phyloP scores from a whole-genome alignment of 2,888 invertebrate species.

The Xanthorhoe spadicearia region DNA sequence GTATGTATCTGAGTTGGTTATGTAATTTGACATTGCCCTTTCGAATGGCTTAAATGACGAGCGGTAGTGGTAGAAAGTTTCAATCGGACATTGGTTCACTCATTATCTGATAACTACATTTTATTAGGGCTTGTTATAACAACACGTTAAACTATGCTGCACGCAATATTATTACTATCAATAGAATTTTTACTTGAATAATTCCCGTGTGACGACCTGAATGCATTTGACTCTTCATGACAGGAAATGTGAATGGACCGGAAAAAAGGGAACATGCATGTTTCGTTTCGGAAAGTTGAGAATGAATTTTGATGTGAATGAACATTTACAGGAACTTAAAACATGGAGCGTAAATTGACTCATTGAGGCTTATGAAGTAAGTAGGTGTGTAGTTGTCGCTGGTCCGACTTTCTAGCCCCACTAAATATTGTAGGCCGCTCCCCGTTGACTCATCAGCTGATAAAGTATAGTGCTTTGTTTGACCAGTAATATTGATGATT shows the following conservation, averaged over 20 bases:
- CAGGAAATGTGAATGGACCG: too few species aligned
- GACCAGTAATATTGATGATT: constrained; percentile 32
- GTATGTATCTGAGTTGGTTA: constrained; percentile 43
- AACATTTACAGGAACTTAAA: background rate
- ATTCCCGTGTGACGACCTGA: too few species aligned
- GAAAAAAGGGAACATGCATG: too few species aligned
- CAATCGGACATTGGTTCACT: background rate
- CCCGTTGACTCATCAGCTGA: constrained; percentile 45
- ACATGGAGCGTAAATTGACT: background rate
- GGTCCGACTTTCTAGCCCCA: constrained; percentile 5
- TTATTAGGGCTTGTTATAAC: too few species aligned
- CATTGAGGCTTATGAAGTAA: background rate
- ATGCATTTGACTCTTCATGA: too few species aligned
- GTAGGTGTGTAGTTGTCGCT: constrained; percentile 1
- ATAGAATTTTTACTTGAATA: too few species aligned
- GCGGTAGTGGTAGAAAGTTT: background rate
- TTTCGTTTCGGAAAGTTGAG: too few species aligned
- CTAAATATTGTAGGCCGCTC: constrained; percentile 25
- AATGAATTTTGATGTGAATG: too few species aligned
- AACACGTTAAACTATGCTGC: too few species aligned
- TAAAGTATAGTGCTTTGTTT: constrained; percentile 44
- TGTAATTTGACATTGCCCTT: constrained; percentile 20
- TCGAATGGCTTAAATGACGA: constrained; percentile 1
- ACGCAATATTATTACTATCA: too few species aligned
- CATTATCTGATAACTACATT: too few species aligned